These are phyloP conservation scores for Zaprionus inermis DNA, from an alignment of 1,140 invertebrate species.

Conservation along the genomic window DNA sequence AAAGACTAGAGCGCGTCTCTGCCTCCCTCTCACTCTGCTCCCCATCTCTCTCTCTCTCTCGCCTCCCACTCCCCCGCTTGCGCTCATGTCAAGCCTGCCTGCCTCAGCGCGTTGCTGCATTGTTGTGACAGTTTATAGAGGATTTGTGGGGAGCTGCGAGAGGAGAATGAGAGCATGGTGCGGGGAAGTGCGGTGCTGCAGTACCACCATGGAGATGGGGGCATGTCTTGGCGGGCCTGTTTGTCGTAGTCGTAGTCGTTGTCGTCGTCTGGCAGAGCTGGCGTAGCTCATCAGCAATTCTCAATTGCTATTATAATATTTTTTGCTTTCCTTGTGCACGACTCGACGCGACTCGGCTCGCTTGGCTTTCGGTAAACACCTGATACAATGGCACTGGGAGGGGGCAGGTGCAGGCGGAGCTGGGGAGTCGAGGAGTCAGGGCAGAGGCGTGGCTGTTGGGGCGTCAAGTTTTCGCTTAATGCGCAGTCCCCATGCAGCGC, in stretches of 20 bases:
- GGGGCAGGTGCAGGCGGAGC: slow-evolving; percentile 9
- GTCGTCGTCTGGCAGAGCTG: slow-evolving; percentile 20
- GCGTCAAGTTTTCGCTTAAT: slow-evolving; percentile 69
- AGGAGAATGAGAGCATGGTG: not conserved
- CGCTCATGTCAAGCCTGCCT: not conserved
- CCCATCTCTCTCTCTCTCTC: not conserved
- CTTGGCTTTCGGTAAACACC: slow-evolving; percentile 66
- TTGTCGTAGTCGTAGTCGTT: slow-evolving; percentile 31
- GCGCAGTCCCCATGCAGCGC: slow-evolving; percentile 68
- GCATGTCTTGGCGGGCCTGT: slow-evolving; percentile 30
- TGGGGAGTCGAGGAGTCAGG: slow-evolving; percentile 19
- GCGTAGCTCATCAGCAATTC: slow-evolving; percentile 81
- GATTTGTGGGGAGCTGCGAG: slow-evolving; percentile 3
- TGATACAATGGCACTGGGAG: slow-evolving; percentile 66
- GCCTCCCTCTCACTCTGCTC: not conserved
- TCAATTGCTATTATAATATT: slow-evolving; percentile 84
- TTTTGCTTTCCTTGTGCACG: slow-evolving; percentile 52
- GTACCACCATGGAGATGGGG: not conserved
- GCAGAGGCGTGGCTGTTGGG: slow-evolving; percentile 5
- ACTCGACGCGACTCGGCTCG: slow-evolving; percentile 8
- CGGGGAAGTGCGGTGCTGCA: not conserved
- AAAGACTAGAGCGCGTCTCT: slow-evolving; percentile 43
- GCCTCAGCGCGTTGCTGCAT: slow-evolving; percentile 11
- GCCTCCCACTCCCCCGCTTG: not conserved
- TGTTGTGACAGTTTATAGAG: slow-evolving; percentile 56